phyloP scores from a whole-genome alignment of 2,888 invertebrate genomes.

The Caenorhabditis doughertyi region DNA sequence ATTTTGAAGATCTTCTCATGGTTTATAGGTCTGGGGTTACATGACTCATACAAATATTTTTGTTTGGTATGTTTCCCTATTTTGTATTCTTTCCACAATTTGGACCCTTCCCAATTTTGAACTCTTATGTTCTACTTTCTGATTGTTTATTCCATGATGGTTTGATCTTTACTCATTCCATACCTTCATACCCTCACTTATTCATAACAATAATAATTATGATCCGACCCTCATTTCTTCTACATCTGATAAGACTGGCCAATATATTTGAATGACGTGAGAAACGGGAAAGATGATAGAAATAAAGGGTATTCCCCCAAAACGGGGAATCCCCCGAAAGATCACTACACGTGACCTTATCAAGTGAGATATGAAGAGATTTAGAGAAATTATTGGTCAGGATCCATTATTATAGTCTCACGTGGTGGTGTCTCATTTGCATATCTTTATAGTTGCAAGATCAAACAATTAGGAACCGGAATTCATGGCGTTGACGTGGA shows the following conservation, averaged over 20 bases:
- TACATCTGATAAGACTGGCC: conserved; percentile 22
- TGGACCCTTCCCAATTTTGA: background rate
- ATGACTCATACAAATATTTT: no score
- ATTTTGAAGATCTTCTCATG: no score
- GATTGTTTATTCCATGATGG: conserved; percentile 17
- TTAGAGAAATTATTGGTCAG: conserved; percentile 24
- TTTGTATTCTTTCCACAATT: no score
- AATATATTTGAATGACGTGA: conserved; percentile 39
- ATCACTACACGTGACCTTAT: conserved; percentile 36
- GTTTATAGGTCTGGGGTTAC: no score
- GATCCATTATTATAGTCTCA: conserved; percentile 21
- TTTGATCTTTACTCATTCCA: conserved; percentile 45
- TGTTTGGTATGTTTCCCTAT: no score
- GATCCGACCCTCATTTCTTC: background rate
- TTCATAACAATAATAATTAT: conserved; percentile 23
- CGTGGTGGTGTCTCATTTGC: conserved; percentile 42
- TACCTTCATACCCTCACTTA: conserved; percentile 6
- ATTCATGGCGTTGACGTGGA: background rate
- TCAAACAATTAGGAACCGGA: conserved; percentile 47
- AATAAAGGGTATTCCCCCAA: conserved; percentile 38
- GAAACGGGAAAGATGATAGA: background rate
- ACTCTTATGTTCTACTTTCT: background rate
- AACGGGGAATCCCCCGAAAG: conserved; percentile 30
- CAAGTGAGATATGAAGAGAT: conserved; percentile 42
- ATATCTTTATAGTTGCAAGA: conserved; percentile 36